Evolutionary conservation across 2,797 vertebrate species (phyloP).

Genomic region (Aviceda leuphotes): DNA sequence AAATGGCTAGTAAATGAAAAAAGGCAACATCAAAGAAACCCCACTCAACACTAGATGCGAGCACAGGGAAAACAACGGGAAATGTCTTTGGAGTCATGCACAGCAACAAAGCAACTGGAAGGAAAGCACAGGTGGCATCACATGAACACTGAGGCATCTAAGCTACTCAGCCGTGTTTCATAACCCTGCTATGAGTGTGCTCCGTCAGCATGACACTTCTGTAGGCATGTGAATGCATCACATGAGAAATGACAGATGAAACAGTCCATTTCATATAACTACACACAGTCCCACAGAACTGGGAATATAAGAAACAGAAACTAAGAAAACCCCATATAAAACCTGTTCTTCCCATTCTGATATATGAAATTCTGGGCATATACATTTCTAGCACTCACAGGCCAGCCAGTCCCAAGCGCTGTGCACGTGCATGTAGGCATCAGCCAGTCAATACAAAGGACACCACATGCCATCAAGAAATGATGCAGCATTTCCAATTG

Average conservation of each 20-base stretch:
- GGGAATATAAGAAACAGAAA: neutral
- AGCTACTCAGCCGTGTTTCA: neutral
- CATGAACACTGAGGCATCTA: neutral
- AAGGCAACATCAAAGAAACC: neutral
- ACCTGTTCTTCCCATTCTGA: neutral
- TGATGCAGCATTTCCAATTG: neutral
- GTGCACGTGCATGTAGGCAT: accelerated
- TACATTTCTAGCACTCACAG: neutral
- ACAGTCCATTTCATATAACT: neutral
- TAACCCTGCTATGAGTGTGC: neutral
- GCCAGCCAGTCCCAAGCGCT: accelerated
- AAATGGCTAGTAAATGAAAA: neutral
- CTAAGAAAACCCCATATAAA: neutral
- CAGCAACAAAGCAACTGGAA: neutral
- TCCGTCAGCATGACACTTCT: neutral
- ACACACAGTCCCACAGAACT: neutral
- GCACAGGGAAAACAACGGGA: neutral
- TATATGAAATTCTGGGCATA: neutral
- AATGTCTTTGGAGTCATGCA: neutral
- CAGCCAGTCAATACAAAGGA: neutral
- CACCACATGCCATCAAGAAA: accelerated
- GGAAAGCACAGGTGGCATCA: neutral
- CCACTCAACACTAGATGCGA: accelerated
- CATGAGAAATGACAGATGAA: neutral
- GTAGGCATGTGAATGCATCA: neutral